Evolutionary conservation across 2,113 vertebrate species (phyloP), one percentile per base, ranked within the genome.

Genomic region (Microtus richardsoni): DNA sequence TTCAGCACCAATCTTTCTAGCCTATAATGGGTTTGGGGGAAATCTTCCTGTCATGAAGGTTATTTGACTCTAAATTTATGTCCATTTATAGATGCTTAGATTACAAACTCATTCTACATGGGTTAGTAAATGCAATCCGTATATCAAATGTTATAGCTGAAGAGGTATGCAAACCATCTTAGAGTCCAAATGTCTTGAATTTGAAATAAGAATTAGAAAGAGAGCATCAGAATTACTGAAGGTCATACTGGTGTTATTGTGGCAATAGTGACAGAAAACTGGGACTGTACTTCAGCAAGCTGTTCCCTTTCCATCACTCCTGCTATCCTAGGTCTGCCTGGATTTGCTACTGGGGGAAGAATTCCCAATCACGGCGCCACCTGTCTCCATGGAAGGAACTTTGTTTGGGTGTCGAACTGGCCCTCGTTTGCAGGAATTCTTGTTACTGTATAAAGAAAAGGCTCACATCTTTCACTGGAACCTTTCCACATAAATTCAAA

Each of bases 51-150:
- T 80, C 92, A 39, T 24, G 21, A 33, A 26, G 39, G n/a, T 87
- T 88, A 89, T 96, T 88, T 91, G 70, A 89, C 62, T 79, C 26
- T 64, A 92, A 95, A 97, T 96, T 96, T 96, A 93, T 93, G 90
- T 88, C 64, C 16, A n/a, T 44, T 85, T 36, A 68, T 86, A 95
- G 77, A 83, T 28, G 30, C 28, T 92, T 93, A 87, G n/a, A 88
- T 96, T 75, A 96, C 33, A 89, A 94, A 97, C n/a, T 96, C 87
- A 80, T 89, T 96, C 62, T 74, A 80, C 28, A 87, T 47, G n/a
- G 36, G 74, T 80, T 49, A 41, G 79, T 79, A 96, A 89, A 88
- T 89, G 91, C 68, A 96, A 79, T 52, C 24, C n/a, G 66, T 91
- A 60, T 70, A 84, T 95, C 91, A 97, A 91, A 84, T 77, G 8